These are phyloP conservation scores for Aurelia sp. DNA, from an alignment of 30 jellyfish, hydroid and myxozoan genomes.

Conservation along the genomic window DNA sequence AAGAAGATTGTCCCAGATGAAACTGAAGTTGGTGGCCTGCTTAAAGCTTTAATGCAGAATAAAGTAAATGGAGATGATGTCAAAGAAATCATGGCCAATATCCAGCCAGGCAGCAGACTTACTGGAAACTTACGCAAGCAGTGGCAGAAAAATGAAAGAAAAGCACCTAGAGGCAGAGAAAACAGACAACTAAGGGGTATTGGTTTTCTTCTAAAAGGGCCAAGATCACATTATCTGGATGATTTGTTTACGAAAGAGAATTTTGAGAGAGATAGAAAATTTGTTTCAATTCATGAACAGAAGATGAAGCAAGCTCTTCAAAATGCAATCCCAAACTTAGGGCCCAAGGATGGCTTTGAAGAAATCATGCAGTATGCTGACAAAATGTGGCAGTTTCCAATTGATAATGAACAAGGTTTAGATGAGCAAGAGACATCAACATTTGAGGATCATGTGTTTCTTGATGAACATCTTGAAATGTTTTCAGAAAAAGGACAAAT, in stretches of 20 bases:
- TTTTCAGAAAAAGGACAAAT: constrained; percentile 85
- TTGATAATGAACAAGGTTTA: constrained; percentile 88
- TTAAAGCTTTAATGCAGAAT: constrained; percentile 23
- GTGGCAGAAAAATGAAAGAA: background rate
- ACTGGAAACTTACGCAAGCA: background rate
- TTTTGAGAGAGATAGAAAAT: background rate
- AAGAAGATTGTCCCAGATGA: constrained; percentile 41
- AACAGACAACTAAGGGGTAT: background rate
- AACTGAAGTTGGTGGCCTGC: constrained; percentile 68
- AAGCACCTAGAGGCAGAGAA: background rate
- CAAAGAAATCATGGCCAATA: constrained; percentile 48
- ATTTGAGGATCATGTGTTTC: constrained; percentile 93
- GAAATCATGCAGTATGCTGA: constrained; percentile 65
- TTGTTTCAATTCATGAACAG: constrained; percentile 60
- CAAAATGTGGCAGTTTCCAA: constrained; percentile 87
- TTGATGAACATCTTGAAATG: constrained; percentile 80
- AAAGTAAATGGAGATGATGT: constrained; percentile 35
- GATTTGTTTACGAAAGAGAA: background rate
- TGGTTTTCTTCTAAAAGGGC: constrained; percentile 25
- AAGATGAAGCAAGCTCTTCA: constrained; percentile 24
- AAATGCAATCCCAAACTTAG: constrained; percentile 38
- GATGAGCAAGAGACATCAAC: constrained; percentile 76
- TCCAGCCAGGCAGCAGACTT: constrained; percentile 7
- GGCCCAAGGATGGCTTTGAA: constrained; percentile 92
- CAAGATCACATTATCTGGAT: constrained; percentile 47